Conservation (phyloP, 1,140 invertebrate species). For the Elymnias hypermnestra region DNA sequence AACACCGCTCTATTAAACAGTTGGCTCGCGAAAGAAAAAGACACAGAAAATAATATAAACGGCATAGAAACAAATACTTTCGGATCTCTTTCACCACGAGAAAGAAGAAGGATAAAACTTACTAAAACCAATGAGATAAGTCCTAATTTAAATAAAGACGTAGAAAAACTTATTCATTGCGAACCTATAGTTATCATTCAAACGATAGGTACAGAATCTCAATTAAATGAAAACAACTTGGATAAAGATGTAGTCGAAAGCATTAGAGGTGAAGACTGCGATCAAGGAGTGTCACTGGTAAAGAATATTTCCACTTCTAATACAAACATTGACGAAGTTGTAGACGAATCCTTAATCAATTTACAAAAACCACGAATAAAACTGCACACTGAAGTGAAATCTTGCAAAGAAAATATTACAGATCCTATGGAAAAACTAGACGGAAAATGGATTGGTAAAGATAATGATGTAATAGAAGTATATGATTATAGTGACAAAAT, state of each 20-base stretch:
- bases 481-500: constrained; percentile 20
- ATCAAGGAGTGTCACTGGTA: too few relatives aligned
- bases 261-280: constrained; percentile 3
- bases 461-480: constrained; percentile 11
- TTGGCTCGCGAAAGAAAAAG: too few relatives aligned
- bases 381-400: constrained; percentile 6
- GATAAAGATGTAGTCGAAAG: not conserved
- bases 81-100: constrained; percentile 10
- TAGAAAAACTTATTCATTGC: not conserved
- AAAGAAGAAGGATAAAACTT: constrained; percentile 6
- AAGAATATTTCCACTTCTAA: too few relatives aligned
- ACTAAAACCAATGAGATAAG: not conserved
- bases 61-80: too few relatives aligned
- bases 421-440: constrained; percentile 34
- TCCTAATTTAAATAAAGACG: not conserved
- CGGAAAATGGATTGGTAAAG: constrained; percentile 31
- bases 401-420: constrained; percentile 13
- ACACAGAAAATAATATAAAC: too few relatives aligned
- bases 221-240: not conserved
- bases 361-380: constrained; percentile 18
- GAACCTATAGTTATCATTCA: not conserved
- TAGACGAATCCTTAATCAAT: too few relatives aligned
- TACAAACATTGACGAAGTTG: too few relatives aligned
- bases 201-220: not conserved
- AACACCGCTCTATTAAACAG: constrained; percentile 28